A percentile compares a stretch with the other conserved stretches of the same genome.
These are phyloP conservation scores for Troides helena DNA, from an alignment of 2,888 invertebrate species.

Conservation along the genomic window DNA sequence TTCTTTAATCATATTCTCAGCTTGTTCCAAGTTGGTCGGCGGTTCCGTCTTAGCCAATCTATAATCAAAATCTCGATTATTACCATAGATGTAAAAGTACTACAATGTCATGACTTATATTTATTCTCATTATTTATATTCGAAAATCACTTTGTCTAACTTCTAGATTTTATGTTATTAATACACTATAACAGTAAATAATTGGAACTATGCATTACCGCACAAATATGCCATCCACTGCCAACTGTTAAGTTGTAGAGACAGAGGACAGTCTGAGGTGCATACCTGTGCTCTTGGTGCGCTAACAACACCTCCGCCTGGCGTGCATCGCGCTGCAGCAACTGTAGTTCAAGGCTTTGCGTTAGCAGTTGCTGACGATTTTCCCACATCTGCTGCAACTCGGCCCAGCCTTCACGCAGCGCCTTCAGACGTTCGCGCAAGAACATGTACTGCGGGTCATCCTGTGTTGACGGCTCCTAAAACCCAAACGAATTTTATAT, in stretches of 20 bases:
- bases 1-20: slow-evolving; percentile 97
- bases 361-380: slow-evolving; percentile 96
- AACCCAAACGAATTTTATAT: not conserved
- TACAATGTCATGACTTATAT: not conserved
- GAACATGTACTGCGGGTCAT: slow-evolving; percentile 99
- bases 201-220: too few species aligned
- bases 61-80: slow-evolving; percentile 15
- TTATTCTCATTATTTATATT: not conserved
- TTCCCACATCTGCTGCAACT: slow-evolving; percentile 99
- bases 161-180: too few species aligned
- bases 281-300: slow-evolving; percentile 96
- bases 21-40: slow-evolving; percentile 96
- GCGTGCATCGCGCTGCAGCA: slow-evolving; percentile 97
- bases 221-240: too few species aligned
- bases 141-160: too few species aligned
- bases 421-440: slow-evolving; percentile 98
- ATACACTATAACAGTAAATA: too few species aligned
- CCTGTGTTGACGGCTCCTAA: slow-evolving; percentile 89
- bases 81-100: not conserved
- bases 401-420: slow-evolving; percentile 99
- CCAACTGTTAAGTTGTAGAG: too few species aligned
- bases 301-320: slow-evolving; percentile 98
- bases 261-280: not conserved
- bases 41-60: slow-evolving; percentile 96
- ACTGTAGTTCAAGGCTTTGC: slow-evolving; percentile 96